These are phyloP conservation scores for Bucorvus abyssinicus DNA, from an alignment of 2,797 vertebrate species.

Conservation along the genomic window DNA sequence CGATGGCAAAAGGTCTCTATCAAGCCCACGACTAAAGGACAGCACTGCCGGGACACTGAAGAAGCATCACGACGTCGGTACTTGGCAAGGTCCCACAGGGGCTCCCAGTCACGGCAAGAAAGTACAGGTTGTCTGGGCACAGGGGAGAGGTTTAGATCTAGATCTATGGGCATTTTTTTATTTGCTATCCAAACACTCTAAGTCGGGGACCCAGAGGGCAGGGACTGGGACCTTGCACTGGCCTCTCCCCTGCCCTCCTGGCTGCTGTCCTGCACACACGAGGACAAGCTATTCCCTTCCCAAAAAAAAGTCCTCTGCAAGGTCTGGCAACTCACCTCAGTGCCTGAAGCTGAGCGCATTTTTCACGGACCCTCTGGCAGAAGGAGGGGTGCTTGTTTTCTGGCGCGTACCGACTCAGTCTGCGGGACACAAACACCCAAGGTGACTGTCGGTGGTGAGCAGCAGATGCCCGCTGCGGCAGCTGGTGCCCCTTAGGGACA, in stretches of 20 bases:
- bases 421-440: slow-evolving; percentile 43
- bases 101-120: neutral
- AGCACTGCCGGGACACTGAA: neutral
- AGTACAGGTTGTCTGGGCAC: neutral
- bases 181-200: neutral
- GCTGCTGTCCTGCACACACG: neutral
- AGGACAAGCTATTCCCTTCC: neutral
- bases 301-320: neutral
- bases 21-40: neutral
- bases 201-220: neutral
- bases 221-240: neutral
- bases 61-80: neutral
- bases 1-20: neutral
- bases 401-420: slow-evolving; percentile 70
- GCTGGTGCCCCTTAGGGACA: neutral
- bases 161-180: accelerated
- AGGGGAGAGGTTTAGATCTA: neutral
- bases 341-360: slow-evolving; percentile 73
- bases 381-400: slow-evolving; percentile 36
- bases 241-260: neutral
- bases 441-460: neutral
- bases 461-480: neutral
- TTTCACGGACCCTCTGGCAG: slow-evolving; percentile 45
- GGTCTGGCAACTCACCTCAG: slow-evolving; percentile 76
- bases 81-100: neutral